These are phyloP conservation scores for Zaprionus kolodkinae DNA, from an alignment of 1,140 invertebrate species.

Conservation along the genomic window DNA sequence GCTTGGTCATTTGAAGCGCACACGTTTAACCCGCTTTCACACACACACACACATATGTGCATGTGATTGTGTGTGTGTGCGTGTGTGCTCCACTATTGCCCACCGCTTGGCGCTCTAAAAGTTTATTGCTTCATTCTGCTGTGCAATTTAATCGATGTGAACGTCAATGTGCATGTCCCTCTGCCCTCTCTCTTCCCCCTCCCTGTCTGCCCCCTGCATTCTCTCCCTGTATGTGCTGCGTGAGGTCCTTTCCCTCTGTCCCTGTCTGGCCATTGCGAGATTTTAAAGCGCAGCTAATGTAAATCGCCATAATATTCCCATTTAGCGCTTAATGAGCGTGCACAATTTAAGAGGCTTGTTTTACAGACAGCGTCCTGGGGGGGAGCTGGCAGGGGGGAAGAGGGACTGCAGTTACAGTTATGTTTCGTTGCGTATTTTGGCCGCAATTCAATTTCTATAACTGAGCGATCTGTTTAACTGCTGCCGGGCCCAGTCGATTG, in stretches of 20 bases:
- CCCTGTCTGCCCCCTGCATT: not conserved
- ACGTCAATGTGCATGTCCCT: slow-evolving; percentile 51
- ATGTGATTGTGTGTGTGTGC: slow-evolving; percentile 20
- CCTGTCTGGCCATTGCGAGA: slow-evolving; percentile 41
- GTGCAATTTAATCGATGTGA: slow-evolving; percentile 79
- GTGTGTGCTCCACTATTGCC: slow-evolving; percentile 52
- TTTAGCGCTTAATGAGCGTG: slow-evolving; percentile 74
- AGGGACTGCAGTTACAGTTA: not conserved
- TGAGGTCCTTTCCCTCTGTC: not conserved
- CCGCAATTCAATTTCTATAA: slow-evolving; percentile 2
- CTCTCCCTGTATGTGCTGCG: not conserved
- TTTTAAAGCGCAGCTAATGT: slow-evolving; percentile 80
- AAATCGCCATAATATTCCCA: slow-evolving; percentile 76
- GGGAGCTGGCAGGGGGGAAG: not conserved
- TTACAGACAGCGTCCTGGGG: not conserved
- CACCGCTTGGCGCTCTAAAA: slow-evolving; percentile 68
- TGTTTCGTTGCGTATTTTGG: slow-evolving; percentile 2
- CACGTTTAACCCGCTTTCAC: slow-evolving; percentile 78
- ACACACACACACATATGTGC: slow-evolving; percentile 58
- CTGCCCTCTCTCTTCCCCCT: not conserved
- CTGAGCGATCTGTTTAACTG: not conserved
- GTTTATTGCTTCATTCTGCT: slow-evolving; percentile 82
- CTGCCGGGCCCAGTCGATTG: too few relatives aligned
- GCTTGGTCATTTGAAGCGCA: slow-evolving; percentile 80
- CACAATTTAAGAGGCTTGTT: slow-evolving; percentile 49